Evolutionary conservation across 2,113 vertebrate genomes (phyloP).

Genomic region (Coreoperca whiteheadi): DNA sequence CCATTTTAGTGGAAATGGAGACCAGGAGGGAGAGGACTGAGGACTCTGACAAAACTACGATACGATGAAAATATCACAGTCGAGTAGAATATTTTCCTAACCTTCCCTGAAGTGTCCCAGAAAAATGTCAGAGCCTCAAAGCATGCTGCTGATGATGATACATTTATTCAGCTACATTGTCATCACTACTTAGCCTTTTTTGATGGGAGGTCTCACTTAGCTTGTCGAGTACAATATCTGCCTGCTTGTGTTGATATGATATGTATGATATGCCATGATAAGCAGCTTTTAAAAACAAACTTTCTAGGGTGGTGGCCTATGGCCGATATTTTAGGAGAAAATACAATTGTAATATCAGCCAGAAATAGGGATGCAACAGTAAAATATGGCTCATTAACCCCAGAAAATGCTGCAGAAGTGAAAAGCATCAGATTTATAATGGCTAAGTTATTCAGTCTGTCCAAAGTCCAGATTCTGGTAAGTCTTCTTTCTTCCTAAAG

Average conservation of each 20-base stretch:
- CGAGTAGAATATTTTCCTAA: slow-evolving; percentile 22
- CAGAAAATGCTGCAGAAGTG: slow-evolving; percentile 5
- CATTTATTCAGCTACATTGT: slow-evolving; percentile 19
- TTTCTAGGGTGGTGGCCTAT: not conserved
- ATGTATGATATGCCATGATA: slow-evolving; percentile 21
- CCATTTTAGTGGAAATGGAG: slow-evolving; percentile 17
- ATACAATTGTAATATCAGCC: not conserved
- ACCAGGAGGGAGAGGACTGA: slow-evolving; percentile 16
- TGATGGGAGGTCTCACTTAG: slow-evolving; percentile 13
- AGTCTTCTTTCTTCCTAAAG: slow-evolving; percentile 1
- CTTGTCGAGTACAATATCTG: not conserved
- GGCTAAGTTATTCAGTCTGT: slow-evolving; percentile 13
- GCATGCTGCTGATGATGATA: slow-evolving; percentile 5
- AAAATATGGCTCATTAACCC: slow-evolving; percentile 35
- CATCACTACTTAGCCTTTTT: slow-evolving; percentile 24
- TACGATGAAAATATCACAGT: slow-evolving; percentile 20
- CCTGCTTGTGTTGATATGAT: not conserved
- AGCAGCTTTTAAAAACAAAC: slow-evolving; percentile 16
- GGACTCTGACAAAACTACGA: not conserved
- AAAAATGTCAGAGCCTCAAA: slow-evolving; percentile 54
- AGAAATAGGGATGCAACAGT: slow-evolving; percentile 6
- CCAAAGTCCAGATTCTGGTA: slow-evolving; percentile 9
- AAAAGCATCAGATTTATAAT: slow-evolving; percentile 15
- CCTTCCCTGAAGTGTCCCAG: slow-evolving; percentile 26
- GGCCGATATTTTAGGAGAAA: not conserved